Evolutionary conservation across 2,113 vertebrate species (phyloP), one percentile per base, ranked within the genome.

Genomic region (Edolisoma coerulescens): DNA sequence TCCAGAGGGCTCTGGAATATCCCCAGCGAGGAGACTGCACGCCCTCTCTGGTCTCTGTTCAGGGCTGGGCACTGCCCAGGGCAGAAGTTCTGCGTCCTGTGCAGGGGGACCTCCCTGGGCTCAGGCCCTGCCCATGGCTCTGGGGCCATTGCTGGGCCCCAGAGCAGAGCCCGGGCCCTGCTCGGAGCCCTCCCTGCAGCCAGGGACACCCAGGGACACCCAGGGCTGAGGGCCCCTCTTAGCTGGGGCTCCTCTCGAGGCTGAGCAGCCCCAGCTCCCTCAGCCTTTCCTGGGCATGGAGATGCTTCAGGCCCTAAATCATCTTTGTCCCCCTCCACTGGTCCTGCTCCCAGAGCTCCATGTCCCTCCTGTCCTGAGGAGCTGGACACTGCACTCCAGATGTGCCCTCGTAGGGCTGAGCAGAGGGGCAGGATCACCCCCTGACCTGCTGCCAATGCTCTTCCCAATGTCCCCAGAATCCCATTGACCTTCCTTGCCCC

Each of bases 1-100:
- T 12, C 20, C 45, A 52, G 32, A 2, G 0, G 0, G 2, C 1
- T 50, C 35, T 76, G 53, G 21, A 44, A 44, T 12, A 12, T 15
- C 37, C 10, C 20, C 32, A 20, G 3, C 1, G 4, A 13, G 42
- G 20, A 35, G 13, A 16, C 32, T 8, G 20, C 52, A 9, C 2
- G 28, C 4, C 35, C 16, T 11, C 61, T 26, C 42, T 10, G 68
- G 14, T 3, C 35, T 23, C 54, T 70, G 39, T 1, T 30, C 61
- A 26, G 20, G 20, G 19, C 24, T 23, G 19, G 30, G 26, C 27
- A 1, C 28, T 49, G 57, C 59, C 8, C 69, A 28, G 59, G n/a
- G 44, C 18, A 45, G 44, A 17, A 21, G 45, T 45, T 45, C 7
- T 45, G 18, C 45, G 19, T 21, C 19, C 18, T 21, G 45, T 21